Evolutionary conservation across 2,888 invertebrate genomes (phyloP).

Genomic region (Caenorhabditis doughertyi): DNA sequence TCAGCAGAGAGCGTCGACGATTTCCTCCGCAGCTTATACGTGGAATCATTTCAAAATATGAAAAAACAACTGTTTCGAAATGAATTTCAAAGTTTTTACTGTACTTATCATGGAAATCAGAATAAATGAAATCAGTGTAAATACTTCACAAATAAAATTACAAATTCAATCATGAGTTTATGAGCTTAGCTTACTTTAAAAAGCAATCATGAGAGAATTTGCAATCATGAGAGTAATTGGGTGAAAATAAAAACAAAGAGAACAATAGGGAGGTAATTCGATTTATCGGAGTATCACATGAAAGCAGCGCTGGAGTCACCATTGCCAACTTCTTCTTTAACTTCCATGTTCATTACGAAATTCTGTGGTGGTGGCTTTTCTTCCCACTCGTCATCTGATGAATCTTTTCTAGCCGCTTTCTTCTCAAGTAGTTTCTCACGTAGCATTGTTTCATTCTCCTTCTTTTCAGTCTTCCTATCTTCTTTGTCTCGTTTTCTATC

Average conservation of each 20-base stretch:
- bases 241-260: too few relatives aligned
- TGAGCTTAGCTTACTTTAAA: background rate
- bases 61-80: background rate
- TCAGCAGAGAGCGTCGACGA: conserved; percentile 67
- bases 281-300: background rate
- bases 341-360: background rate
- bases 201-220: conserved; percentile 5
- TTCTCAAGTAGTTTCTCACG: conserved; percentile 75
- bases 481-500: conserved; percentile 57
- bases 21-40: conserved; percentile 64
- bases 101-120: background rate
- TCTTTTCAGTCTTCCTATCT: conserved; percentile 54
- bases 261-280: conserved; percentile 3
- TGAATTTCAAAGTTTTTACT: background rate
- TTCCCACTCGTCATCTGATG: conserved; percentile 61
- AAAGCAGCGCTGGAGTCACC: conserved; percentile 27
- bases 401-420: conserved; percentile 57
- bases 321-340: conserved; percentile 15
- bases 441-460: conserved; percentile 61
- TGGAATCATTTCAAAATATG: conserved; percentile 44
- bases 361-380: conserved; percentile 34
- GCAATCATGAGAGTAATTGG: too few relatives aligned
- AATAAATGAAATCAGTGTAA: conserved; percentile 30
- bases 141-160: conserved; percentile 29
- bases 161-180: background rate